Evolutionary conservation across 2,797 vertebrate genomes (phyloP).

Genomic region (Gobio occitaniae): DNA sequence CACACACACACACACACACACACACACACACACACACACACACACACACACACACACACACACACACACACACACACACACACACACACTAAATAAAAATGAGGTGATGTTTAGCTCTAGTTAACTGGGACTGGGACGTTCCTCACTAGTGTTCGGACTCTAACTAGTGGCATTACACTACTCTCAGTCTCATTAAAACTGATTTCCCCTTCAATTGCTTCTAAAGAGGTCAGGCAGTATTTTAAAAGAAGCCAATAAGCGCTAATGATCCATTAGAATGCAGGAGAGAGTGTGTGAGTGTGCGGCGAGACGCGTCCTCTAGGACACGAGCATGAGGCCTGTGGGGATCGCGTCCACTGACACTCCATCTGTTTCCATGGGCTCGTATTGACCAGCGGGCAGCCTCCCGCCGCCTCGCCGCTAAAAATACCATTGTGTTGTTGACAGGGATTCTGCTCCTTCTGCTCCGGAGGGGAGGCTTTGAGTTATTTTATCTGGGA

Average conservation of each 20-base stretch:
- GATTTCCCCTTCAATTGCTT: constrained; percentile 49
- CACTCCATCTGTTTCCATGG: constrained; percentile 10
- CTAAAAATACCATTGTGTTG: not conserved
- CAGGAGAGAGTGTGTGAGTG: constrained; percentile 19
- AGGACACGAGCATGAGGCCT: not conserved
- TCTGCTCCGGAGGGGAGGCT: not conserved
- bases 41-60: no score
- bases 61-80: no score
- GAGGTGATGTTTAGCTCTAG: not conserved
- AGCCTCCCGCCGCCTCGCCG: not conserved
- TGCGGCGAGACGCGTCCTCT: not conserved
- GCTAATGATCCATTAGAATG: constrained; percentile 41
- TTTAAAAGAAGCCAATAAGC: constrained; percentile 52
- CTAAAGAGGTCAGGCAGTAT: constrained; percentile 43
- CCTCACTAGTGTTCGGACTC: not conserved
- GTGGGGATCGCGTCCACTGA: not conserved
- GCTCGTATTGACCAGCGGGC: not conserved
- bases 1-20: no score
- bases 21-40: no score
- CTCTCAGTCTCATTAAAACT: constrained; percentile 57
- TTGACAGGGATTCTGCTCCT: not conserved
- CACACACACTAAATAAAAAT: no score
- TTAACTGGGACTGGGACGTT: not conserved
- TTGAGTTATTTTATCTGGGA: no score
- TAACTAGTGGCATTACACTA: constrained; percentile 47